phyloP scores from a whole-genome alignment of 2,113 vertebrate genomes.

The Pygoscelis antarcticus region DNA sequence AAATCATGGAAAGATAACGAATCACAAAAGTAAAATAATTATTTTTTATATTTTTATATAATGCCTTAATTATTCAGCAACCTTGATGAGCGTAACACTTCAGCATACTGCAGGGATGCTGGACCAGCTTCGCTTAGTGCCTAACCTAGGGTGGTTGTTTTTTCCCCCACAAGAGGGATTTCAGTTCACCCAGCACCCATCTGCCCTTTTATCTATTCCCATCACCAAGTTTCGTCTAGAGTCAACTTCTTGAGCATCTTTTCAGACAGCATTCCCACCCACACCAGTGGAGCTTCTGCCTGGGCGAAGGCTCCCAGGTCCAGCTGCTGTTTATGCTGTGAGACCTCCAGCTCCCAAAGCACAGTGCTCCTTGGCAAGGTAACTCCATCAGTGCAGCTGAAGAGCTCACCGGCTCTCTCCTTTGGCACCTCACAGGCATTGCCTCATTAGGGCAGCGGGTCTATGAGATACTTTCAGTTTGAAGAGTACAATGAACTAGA shows the following conservation, averaged over 20 bases:
- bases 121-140: accelerated
- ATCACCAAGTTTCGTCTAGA: not conserved
- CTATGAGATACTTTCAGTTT: not conserved
- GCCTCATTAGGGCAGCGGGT: not conserved
- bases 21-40: not conserved
- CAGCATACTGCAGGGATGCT: not conserved
- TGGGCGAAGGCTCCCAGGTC: accelerated
- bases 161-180: not conserved
- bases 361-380: too few relatives aligned
- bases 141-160: accelerated
- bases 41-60: not conserved
- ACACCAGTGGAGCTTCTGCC: not conserved
- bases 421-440: not conserved
- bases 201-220: not conserved
- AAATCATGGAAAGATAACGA: not conserved
- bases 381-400: not conserved
- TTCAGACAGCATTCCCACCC: not conserved
- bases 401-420: not conserved
- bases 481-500: not conserved
- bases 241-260: not conserved
- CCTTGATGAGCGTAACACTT: not conserved
- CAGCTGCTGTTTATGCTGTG: accelerated
- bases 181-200: not conserved
- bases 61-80: not conserved
- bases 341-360: not conserved